Conservation (phyloP, 2,113 vertebrate species). For the Melanerpes formicivorus region DNA sequence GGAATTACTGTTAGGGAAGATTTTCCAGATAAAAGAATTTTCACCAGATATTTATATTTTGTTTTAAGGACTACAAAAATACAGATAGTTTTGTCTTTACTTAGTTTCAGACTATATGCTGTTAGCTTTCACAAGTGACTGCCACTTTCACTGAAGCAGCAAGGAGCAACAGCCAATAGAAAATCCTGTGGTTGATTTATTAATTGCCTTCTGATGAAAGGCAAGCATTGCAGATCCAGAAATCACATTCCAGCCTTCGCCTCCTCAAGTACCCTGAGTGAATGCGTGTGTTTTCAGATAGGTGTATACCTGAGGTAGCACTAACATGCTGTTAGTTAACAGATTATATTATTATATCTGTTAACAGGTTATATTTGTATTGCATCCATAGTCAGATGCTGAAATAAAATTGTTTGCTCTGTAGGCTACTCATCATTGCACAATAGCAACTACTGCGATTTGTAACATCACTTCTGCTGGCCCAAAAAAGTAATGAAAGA, state of each 20-base stretch:
- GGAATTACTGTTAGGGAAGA: not conserved
- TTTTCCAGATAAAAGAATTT: not conserved
- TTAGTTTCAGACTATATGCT: not conserved
- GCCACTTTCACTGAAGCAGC: not conserved
- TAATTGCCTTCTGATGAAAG: constrained; percentile 38
- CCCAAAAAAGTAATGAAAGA: not conserved
- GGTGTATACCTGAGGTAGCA: not conserved
- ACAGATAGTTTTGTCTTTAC: not conserved
- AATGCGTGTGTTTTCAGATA: not conserved
- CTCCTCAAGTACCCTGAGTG: not conserved
- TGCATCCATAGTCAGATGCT: not conserved
- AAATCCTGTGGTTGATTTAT: not conserved
- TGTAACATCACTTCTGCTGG: not conserved
- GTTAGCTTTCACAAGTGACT: not conserved
- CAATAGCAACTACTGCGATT: not conserved
- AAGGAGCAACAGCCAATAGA: not conserved
- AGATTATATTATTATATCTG: too few species aligned
- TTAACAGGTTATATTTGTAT: not conserved
- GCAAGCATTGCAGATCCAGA: not conserved
- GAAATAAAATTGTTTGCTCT: constrained; percentile 31
- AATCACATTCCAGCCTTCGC: not conserved
- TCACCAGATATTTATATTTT: too few species aligned
- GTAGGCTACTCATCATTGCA: not conserved
- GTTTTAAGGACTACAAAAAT: not conserved
- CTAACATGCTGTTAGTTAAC: not conserved